Evolutionary conservation across 64 coral and sea anemone genomes (phyloP).

Genomic region (Actinia tenebrosa): DNA sequence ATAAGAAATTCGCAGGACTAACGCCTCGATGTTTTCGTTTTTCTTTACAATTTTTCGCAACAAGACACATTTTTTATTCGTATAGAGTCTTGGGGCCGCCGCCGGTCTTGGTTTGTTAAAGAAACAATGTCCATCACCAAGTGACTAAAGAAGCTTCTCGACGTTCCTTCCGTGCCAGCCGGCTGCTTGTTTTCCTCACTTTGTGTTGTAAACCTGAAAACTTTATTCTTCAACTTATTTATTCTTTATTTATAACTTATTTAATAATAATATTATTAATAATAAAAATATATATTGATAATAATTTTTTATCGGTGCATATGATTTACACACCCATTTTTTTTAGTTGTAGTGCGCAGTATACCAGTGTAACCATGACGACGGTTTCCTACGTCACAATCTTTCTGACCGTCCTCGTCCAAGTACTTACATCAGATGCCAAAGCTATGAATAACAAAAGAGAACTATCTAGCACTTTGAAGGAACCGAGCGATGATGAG

Average conservation of each 20-base stretch:
- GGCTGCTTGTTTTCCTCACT: neutral
- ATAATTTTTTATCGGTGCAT: neutral
- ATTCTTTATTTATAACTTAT: no score
- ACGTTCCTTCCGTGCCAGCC: neutral
- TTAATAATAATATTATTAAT: no score
- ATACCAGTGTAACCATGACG: neutral
- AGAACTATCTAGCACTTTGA: constrained; percentile 3
- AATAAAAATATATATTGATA: neutral
- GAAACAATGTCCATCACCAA: neutral
- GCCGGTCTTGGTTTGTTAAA: neutral
- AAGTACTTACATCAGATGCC: constrained; percentile 1
- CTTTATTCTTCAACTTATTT: neutral
- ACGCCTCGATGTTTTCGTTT: neutral
- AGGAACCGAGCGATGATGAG: constrained; percentile 6
- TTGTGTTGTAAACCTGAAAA: neutral
- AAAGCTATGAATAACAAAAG: constrained; percentile 13
- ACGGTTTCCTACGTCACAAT: neutral
- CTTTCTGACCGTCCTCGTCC: constrained; percentile 3
- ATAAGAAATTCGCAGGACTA: neutral
- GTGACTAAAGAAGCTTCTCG: neutral
- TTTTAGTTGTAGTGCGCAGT: neutral
- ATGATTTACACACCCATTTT: neutral
- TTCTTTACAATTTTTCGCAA: neutral
- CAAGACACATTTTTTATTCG: neutral
- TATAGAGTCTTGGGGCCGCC: neutral